A percentile compares a stretch with the other conserved stretches of the same genome.
phyloP scores from a whole-genome alignment of 2,797 vertebrate genomes.

The Periparus ater region DNA sequence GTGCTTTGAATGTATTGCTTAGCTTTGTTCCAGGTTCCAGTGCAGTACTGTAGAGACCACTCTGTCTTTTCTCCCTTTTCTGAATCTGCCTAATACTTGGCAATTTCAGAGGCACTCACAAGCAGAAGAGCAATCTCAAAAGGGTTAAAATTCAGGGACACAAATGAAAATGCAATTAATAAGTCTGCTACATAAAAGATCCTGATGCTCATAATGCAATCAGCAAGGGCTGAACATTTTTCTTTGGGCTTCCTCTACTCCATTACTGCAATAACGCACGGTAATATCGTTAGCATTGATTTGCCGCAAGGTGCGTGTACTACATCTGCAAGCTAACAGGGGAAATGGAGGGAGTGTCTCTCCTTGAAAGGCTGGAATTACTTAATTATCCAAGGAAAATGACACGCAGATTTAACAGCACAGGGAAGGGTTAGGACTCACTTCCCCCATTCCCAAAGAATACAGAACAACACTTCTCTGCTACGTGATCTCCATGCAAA shows the following conservation, averaged over 20 bases:
- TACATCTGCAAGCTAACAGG: slow-evolving; percentile 59
- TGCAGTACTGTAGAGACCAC: not conserved
- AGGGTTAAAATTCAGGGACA: slow-evolving; percentile 22
- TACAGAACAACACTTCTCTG: slow-evolving; percentile 6
- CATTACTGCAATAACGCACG: slow-evolving; percentile 15
- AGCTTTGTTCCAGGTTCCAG: not conserved
- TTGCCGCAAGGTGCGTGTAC: slow-evolving; percentile 54
- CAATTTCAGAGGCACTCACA: not conserved
- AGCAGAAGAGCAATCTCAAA: not conserved
- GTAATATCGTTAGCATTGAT: slow-evolving; percentile 65
- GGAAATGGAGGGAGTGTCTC: slow-evolving; percentile 36
- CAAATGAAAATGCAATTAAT: slow-evolving; percentile 56
- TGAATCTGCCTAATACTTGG: not conserved
- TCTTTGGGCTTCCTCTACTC: slow-evolving; percentile 32
- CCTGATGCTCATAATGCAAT: not conserved
- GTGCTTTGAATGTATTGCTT: not conserved
- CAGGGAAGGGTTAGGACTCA: slow-evolving; percentile 17
- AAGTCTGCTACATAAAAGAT: not conserved
- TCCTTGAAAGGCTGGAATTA: slow-evolving; percentile 58
- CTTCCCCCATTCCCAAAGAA: slow-evolving; percentile 36
- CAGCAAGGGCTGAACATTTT: slow-evolving; percentile 3
- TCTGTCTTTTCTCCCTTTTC: not conserved
- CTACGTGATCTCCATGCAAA: slow-evolving; percentile 30
- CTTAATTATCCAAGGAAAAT: slow-evolving; percentile 67
- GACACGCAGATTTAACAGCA: slow-evolving; percentile 54